phyloP scores from a whole-genome alignment of 2,797 vertebrate species.

The Phataginus tetradactyla region DNA sequence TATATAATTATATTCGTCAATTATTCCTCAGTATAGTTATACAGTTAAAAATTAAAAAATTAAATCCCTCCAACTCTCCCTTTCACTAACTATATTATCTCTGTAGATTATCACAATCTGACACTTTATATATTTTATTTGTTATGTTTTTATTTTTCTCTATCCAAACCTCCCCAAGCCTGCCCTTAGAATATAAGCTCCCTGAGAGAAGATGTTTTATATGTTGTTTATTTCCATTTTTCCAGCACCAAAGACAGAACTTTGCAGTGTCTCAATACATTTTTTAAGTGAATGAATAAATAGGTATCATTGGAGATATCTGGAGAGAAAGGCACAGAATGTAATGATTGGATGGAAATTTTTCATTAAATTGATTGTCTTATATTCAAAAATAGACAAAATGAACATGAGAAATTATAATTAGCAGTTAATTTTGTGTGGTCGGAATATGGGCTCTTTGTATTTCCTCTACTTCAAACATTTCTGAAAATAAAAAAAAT shows the following conservation, averaged over 20 bases:
- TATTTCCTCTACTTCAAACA: not conserved
- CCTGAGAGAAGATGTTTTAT: not conserved
- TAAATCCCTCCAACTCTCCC: not conserved
- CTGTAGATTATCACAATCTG: not conserved
- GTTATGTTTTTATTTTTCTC: slow-evolving; percentile 32
- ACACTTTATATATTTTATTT: not conserved
- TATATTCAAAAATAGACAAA: not conserved
- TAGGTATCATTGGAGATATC: not conserved
- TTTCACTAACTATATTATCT: not conserved
- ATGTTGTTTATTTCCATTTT: slow-evolving; percentile 7
- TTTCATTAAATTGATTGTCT: not conserved
- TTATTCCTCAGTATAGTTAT: not conserved
- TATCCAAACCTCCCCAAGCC: not conserved
- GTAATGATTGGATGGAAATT: not conserved
- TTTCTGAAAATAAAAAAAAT: not conserved
- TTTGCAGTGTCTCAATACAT: not conserved
- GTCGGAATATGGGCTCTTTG: not conserved
- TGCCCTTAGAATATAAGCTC: not conserved
- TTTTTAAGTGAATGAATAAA: slow-evolving; percentile 25
- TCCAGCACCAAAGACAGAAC: not conserved
- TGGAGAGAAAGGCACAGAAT: not conserved
- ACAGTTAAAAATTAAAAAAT: not conserved
- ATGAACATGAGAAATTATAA: not conserved
- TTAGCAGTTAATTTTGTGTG: not conserved
- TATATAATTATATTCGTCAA: not conserved